A percentile compares a stretch with the other conserved stretches of the same genome.
Conservation (phyloP, 1,140 invertebrate species). For the Leptopilina boulardi region DNA sequence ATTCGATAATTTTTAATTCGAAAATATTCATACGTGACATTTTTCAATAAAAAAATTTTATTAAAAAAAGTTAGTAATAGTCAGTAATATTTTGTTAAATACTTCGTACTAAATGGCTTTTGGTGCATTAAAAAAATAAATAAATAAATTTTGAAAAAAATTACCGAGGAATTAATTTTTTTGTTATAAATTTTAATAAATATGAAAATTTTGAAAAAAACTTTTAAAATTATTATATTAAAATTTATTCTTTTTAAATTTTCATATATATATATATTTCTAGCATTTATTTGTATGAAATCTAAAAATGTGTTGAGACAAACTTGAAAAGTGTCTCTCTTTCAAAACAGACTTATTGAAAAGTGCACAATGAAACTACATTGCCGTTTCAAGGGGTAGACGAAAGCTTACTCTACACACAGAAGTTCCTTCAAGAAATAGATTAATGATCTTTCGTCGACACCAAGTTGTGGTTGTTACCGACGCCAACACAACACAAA, state of each 20-base stretch:
- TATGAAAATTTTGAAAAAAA: too few species aligned
- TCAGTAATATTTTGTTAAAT: too few species aligned
- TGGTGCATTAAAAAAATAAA: too few species aligned
- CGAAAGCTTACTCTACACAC: background rate
- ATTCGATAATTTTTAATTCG: too few species aligned
- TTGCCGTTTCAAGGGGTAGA: conserved; percentile 6
- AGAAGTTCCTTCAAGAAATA: background rate
- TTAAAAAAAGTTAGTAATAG: too few species aligned
- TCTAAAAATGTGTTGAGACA: background rate
- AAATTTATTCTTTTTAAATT: background rate
- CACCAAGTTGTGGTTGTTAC: background rate
- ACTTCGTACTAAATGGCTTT: too few species aligned
- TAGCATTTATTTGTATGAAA: background rate
- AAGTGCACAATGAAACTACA: conserved; percentile 8
- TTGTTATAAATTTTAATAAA: too few species aligned
- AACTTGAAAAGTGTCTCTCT: background rate
- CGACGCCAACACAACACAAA: background rate
- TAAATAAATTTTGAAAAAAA: too few species aligned
- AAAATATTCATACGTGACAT: too few species aligned
- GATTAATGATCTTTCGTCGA: conserved; percentile 2
- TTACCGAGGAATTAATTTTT: too few species aligned
- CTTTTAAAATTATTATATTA: too few species aligned
- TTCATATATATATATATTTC: background rate
- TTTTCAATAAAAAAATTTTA: too few species aligned
- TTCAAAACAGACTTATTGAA: background rate